phyloP scores from a whole-genome alignment of 2,888 invertebrate genomes.

The Coenonympha glycerion region DNA sequence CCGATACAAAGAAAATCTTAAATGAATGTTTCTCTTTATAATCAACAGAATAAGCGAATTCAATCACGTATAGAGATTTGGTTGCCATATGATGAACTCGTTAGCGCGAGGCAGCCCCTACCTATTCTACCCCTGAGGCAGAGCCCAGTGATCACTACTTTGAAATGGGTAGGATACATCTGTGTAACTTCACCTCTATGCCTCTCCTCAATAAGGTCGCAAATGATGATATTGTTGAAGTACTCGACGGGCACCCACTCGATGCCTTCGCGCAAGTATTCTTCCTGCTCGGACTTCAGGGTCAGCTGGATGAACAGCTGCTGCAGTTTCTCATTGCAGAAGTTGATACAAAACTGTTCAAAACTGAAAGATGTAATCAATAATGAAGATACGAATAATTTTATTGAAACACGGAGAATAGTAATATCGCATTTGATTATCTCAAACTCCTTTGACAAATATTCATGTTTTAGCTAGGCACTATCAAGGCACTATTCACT shows the following conservation, averaged over 20 bases:
- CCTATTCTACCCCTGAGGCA: no score
- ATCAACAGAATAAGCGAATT: no score
- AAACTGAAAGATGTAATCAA: slow-evolving; percentile 76
- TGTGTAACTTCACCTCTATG: slow-evolving; percentile 85
- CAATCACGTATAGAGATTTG: no score
- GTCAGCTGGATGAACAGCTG: slow-evolving; percentile 95
- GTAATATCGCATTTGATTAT: background rate
- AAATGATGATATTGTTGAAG: slow-evolving; percentile 95
- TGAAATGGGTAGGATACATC: no score
- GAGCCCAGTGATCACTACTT: no score
- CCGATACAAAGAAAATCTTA: no score
- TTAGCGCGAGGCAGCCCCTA: no score
- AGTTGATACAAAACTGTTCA: slow-evolving; percentile 96
- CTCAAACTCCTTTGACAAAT: no score
- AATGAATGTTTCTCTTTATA: no score
- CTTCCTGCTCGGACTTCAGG: slow-evolving; percentile 93
- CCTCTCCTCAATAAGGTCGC: slow-evolving; percentile 92
- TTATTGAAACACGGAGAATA: background rate
- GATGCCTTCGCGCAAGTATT: slow-evolving; percentile 92
- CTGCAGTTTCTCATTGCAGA: slow-evolving; percentile 96
- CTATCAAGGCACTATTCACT: no score
- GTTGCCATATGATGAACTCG: no score
- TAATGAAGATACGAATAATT: background rate
- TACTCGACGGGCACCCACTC: slow-evolving; percentile 92
- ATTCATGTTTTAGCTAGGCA: no score